Conservation (phyloP, 1,140 invertebrate species). For the Macrobrachium rosenbergii region DNA sequence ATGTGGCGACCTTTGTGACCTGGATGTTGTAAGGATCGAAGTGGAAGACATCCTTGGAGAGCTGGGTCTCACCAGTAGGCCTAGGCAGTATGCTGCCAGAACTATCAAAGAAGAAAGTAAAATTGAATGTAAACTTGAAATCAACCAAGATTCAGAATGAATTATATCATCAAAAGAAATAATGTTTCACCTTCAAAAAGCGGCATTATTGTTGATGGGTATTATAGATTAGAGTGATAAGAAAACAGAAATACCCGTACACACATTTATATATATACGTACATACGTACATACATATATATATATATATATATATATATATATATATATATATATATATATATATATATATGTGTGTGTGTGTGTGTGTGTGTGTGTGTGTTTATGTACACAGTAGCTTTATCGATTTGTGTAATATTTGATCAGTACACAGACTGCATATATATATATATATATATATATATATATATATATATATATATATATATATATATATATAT, state of each 20-base stretch:
- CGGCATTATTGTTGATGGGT: too few species aligned
- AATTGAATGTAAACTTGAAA: background rate
- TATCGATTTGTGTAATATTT: background rate
- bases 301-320: background rate
- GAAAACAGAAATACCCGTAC: background rate
- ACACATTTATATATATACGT: background rate
- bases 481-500: background rate
- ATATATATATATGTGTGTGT: too few species aligned
- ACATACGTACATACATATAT: background rate
- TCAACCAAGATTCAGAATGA: background rate
- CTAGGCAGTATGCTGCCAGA: background rate
- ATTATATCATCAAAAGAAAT: background rate
- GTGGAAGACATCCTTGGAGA: background rate
- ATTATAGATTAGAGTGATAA: too few species aligned
- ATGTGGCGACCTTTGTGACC: slow-evolving; percentile 15
- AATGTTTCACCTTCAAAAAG: too few species aligned
- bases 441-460: background rate
- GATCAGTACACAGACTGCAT: too few species aligned
- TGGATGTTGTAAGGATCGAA: background rate
- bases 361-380: too few species aligned
- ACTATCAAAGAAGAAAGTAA: background rate
- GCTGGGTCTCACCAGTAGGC: background rate
- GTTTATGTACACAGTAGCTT: too few species aligned
- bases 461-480: background rate
- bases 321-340: background rate